Conservation (phyloP, 2,888 invertebrate genomes). For the Chydorus sphaericus region DNA sequence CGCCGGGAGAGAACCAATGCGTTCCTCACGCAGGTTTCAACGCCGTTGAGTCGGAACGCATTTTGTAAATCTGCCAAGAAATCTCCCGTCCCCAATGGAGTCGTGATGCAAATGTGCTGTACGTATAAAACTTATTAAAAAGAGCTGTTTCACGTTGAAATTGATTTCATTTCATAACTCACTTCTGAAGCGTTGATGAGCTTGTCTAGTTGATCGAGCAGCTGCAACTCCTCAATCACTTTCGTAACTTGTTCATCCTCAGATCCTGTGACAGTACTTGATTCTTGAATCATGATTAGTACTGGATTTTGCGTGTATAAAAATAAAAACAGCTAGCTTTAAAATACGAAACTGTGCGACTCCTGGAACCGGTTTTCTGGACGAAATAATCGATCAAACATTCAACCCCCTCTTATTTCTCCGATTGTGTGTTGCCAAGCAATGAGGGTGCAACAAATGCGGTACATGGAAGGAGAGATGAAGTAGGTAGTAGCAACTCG, state of each 20-base stretch:
- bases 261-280: background rate
- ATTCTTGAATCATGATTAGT: too few species aligned
- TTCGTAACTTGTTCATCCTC: background rate
- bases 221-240: background rate
- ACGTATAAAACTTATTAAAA: background rate
- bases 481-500: too few species aligned
- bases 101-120: background rate
- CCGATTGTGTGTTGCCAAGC: too few species aligned
- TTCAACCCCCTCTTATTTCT: too few species aligned
- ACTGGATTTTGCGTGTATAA: too few species aligned
- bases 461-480: too few species aligned
- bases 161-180: background rate
- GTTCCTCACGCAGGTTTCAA: slow-evolving; percentile 12
- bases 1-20: background rate
- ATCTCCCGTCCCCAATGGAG: background rate
- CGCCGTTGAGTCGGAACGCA: slow-evolving; percentile 8
- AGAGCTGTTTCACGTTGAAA: background rate
- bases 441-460: too few species aligned
- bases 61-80: background rate
- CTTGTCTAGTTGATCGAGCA: background rate
- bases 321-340: too few species aligned
- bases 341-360: too few species aligned
- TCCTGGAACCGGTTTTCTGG: too few species aligned
- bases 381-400: too few species aligned
- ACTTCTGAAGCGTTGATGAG: background rate